Base-by-base conservation (phyloP, 2,797 vertebrate genomes). In the Nannoperca obscura region DNA sequence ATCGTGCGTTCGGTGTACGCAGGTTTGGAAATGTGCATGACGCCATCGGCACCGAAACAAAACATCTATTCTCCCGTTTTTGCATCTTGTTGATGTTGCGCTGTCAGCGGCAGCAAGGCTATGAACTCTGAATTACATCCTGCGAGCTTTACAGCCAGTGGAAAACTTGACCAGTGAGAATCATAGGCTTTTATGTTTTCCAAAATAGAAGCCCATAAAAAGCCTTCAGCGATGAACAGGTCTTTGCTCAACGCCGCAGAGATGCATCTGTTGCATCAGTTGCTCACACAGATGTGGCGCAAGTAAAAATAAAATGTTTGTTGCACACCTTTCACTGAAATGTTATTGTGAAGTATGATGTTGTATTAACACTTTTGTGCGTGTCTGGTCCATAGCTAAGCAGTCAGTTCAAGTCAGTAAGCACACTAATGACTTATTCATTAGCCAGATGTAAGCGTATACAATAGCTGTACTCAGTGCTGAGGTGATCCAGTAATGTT, bases 371-470 rank as follows among this genome's bases (percentile, higher is more conserved):
- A 58, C 14, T 17, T 74, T 50, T 54, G 71, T 50, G 54, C 68
- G 60, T 74, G 71, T 78, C 27, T 57, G 17, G 61, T 86, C 44
- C 81, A 19, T 57, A 78, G 67, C 38, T 69, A 64, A 81, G 63
- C 64, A 62, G 71, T 85, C 61, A 63, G 54, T 76, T 65, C 22
- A 30, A 66, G 78, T 68, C 81, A 36, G 72, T 83, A 70, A 76
- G 76, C 71, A 74, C 24, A 27, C 24, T 27, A 27, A 27, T 27
- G 72, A 94, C 83, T 90, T 84, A 84, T 93, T 92, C 64, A 90
- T 92, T 86, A 92, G 83, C 81, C 81, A 64, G 24, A 65, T 91
- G 91, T 88, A 82, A 82, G 77, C 81, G 78, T 91, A 86, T 85
- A 81, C 83, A 81, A 73, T 81, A 80, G 71, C 86, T 78, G 71